These are phyloP conservation scores for Notiomystis cincta DNA, from an alignment of 2,113 vertebrate genomes.

Conservation along the genomic window DNA sequence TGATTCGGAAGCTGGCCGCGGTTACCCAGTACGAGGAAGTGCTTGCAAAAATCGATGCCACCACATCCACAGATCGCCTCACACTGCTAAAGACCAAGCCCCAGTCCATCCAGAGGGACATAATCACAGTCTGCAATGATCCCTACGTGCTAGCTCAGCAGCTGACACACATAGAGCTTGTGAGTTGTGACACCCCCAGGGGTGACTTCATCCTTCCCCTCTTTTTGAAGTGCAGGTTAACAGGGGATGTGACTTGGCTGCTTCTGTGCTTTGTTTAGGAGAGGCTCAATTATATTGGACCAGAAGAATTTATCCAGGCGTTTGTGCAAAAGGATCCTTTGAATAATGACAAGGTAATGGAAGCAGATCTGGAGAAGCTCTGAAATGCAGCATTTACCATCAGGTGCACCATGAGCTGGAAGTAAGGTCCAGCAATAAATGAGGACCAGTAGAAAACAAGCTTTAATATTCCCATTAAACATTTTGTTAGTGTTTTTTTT, in stretches of 20 bases:
- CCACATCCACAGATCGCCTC: conserved; percentile 79
- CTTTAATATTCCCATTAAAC: not conserved
- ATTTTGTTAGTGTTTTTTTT: not conserved
- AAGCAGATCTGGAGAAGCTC: not conserved
- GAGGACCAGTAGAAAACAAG: not conserved
- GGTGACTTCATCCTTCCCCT: not conserved
- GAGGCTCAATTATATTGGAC: conserved; percentile 91
- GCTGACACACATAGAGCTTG: conserved; percentile 93
- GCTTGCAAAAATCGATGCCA: conserved; percentile 83
- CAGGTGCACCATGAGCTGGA: not conserved
- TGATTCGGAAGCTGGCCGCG: conserved; percentile 83
- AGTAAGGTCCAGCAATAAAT: not conserved
- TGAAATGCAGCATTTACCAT: not conserved
- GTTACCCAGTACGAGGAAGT: conserved; percentile 91
- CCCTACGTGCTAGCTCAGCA: conserved; percentile 91
- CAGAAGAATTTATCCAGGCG: conserved; percentile 92
- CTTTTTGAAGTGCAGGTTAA: not conserved
- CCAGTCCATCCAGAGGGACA: conserved; percentile 84
- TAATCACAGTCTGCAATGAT: conserved; percentile 88
- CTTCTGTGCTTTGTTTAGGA: conserved; percentile 75
- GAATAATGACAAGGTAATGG: conserved; percentile 87
- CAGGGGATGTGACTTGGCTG: not conserved
- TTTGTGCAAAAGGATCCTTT: conserved; percentile 89
- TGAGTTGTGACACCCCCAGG: conserved; percentile 57
- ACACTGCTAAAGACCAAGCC: conserved; percentile 84